Evolutionary conservation across 2,113 vertebrate genomes (phyloP).

Genomic region (zebrafish (Danio rerio)): GRCz12tu NC_133176.1:28712501-28713000

Average conservation of each 20-base stretch:
- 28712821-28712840: neutral
- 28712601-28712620: conserved; percentile 31
- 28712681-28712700: conserved; percentile 30
- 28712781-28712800: conserved; percentile 28
- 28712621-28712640: conserved; percentile 29
- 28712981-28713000: conserved; percentile 37
- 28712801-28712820: conserved; percentile 20
- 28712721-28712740: conserved; percentile 25
- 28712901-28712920: conserved; percentile 32
- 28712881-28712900: conserved; percentile 6
- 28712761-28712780: conserved; percentile 15
- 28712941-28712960: conserved; percentile 26
- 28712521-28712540: neutral
- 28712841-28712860: conserved; percentile 3
- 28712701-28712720: conserved; percentile 28
- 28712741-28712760: conserved; percentile 4
- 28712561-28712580: conserved; percentile 8
- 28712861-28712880: conserved; percentile 18
- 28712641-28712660: conserved; percentile 30
- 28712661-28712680: conserved; percentile 36
- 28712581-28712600: conserved; percentile 1
- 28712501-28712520: neutral
- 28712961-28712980: conserved; percentile 25
- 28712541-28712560: neutral
- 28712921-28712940: conserved; percentile 25